Base-by-base conservation (phyloP, 2,888 invertebrate species). In the Morpho helenor region DNA sequence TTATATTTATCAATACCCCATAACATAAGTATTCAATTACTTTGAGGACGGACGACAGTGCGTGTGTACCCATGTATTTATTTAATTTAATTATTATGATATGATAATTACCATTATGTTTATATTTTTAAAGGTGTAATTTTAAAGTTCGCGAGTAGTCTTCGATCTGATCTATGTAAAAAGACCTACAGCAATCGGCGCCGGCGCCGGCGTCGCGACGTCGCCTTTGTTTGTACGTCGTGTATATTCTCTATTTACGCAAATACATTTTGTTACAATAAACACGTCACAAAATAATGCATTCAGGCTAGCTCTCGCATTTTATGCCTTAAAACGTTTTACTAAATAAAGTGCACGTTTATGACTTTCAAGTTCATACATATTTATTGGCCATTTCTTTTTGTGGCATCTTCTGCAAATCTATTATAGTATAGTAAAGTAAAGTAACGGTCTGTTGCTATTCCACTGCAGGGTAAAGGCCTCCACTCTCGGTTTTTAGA, bases 241-340 rank as follows among this genome's bases (percentile, higher is more conserved):
- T 80, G 76, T 79, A 79, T 80, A 78, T 81, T 80, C 82, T 76
- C 83, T 84, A 83, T 86, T 85, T 87, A 83, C 84, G 79, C 78
- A 80, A 79, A 75, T 77, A 65, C 72, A 79, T 79, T 80, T 80
- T 80, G 80, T 81, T 79, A 74, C 75, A 75, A 77, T 77, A 81
- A 81, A 79, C 76, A 80, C 69, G 69, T 73, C 74, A 70, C 66
- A 72, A 79, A 77, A 73, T 75, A 72, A 71, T 71, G 50, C 66
- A 61, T 56, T 56, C 58, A 46, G 46, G 47, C 56, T 51, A 49
- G 51, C 60, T 58, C 57, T 52, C 52, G 49, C 43, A 49, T 45
- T 46, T 46, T 46, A 43, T 53, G 52, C 47, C 57, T 55, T 52
- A 50, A 56, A 62, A 56, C 60, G 60, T 60, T 52, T 53, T 42